Conservation (phyloP, 2,888 invertebrate genomes). For the Folsomia manolachei region DNA sequence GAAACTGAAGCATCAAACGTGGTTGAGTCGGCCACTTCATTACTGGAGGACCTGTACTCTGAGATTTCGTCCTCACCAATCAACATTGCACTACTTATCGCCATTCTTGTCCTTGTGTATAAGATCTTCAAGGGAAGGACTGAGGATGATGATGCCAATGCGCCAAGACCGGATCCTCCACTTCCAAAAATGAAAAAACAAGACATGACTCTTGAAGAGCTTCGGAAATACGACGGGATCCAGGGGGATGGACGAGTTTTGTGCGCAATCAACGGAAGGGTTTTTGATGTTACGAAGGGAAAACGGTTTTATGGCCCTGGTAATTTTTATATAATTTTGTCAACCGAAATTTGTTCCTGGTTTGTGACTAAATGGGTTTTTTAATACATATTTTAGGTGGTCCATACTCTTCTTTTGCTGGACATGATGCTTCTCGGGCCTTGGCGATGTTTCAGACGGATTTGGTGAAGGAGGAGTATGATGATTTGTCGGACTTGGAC, state of each 20-base stretch:
- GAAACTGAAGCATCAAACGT: not conserved
- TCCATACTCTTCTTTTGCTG: conserved; percentile 91
- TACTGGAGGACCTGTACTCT: conserved; percentile 22
- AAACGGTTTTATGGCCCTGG: conserved; percentile 92
- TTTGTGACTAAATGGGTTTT: not conserved
- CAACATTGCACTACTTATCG: conserved; percentile 66
- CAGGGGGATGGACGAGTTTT: conserved; percentile 82
- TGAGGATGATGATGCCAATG: conserved; percentile 52
- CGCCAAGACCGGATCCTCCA: conserved; percentile 57
- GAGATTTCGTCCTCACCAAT: conserved; percentile 62
- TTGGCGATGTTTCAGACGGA: conserved; percentile 88
- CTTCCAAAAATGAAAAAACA: conserved; percentile 76
- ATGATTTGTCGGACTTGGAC: conserved; percentile 91
- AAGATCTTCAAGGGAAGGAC: conserved; percentile 63
- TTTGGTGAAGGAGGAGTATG: conserved; percentile 79
- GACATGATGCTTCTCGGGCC: conserved; percentile 90
- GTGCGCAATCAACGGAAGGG: conserved; percentile 89
- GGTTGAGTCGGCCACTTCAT: conserved; percentile 7
- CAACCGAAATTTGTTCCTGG: not conserved
- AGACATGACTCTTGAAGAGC: conserved; percentile 85
- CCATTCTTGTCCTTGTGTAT: conserved; percentile 70
- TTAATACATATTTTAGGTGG: conserved; percentile 64
- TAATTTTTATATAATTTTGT: conserved; percentile 55
- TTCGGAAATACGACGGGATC: conserved; percentile 80
- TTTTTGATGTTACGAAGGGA: conserved; percentile 91